Conservation (phyloP, 30 jellyfish, hydroid and myxozoan genomes). For the Nemopilema nomurai region DNA sequence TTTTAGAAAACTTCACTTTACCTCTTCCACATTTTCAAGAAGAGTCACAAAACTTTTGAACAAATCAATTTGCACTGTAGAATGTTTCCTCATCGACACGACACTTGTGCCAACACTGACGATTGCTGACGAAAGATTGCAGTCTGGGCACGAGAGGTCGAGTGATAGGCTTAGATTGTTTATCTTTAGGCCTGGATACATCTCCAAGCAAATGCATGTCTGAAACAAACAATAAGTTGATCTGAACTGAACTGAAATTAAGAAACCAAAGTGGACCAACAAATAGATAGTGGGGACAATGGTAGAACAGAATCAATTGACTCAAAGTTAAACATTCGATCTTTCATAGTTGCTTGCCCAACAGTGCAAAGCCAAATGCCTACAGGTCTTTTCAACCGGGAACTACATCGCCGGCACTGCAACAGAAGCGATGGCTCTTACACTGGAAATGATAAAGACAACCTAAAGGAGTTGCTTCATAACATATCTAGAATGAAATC, state of each 20-base stretch:
- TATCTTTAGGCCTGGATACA: constrained; percentile 53
- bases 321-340: no score
- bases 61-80: constrained; percentile 33
- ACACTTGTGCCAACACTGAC: constrained; percentile 66
- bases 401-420: no score
- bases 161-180: constrained; percentile 22
- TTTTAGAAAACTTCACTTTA: neutral
- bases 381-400: no score
- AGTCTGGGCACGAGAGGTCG: constrained; percentile 55
- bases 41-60: constrained; percentile 2
- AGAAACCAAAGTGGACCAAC: neutral
- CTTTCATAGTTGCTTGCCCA: no score
- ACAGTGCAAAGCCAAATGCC: no score
- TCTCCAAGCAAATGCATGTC: constrained; percentile 58
- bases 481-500: no score
- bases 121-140: constrained; percentile 44
- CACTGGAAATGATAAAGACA: no score
- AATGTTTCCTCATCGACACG: constrained; percentile 39
- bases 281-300: no score
- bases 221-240: neutral
- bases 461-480: neutral
- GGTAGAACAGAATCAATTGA: no score
- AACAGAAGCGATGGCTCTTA: no score
- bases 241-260: neutral
- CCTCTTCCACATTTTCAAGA: constrained; percentile 54